phyloP scores from a whole-genome alignment of 2,797 vertebrate species.

The Malurus leucopterus region DNA sequence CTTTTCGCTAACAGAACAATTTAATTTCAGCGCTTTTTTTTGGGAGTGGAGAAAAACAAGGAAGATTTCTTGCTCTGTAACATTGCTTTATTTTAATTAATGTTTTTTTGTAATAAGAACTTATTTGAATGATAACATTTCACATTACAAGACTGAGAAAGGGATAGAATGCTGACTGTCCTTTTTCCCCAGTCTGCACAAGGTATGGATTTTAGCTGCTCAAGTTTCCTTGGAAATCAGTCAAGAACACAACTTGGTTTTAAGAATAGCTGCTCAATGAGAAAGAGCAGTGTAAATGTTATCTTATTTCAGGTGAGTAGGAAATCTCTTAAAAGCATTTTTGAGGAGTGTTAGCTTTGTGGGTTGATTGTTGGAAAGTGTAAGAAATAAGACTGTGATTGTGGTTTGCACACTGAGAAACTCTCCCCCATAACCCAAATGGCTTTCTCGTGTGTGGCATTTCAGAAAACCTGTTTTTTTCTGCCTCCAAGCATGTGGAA shows the following conservation, averaged over 20 bases:
- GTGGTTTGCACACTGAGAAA: slow-evolving; percentile 6
- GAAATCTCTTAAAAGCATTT: slow-evolving; percentile 15
- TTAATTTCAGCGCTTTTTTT: neutral
- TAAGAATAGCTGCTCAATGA: slow-evolving; percentile 9
- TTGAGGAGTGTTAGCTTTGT: neutral
- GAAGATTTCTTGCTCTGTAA: neutral
- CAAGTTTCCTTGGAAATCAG: neutral
- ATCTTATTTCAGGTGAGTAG: slow-evolving; percentile 25
- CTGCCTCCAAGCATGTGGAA: neutral
- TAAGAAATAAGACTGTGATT: slow-evolving; percentile 8
- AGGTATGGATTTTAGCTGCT: neutral
- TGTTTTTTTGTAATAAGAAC: neutral
- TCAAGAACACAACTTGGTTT: neutral
- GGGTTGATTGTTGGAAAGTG: slow-evolving; percentile 3
- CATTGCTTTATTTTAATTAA: neutral
- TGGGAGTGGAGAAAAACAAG: neutral
- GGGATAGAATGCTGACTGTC: neutral
- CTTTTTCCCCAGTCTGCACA: neutral
- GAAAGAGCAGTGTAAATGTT: neutral
- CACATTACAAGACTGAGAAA: neutral
- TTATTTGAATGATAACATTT: neutral
- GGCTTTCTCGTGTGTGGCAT: neutral
- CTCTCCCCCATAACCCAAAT: slow-evolving; percentile 17
- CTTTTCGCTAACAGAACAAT: neutral
- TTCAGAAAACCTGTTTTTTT: neutral